Evolutionary conservation across 2,888 invertebrate genomes (phyloP).

Genomic region (Andrena chrysosceles): DNA sequence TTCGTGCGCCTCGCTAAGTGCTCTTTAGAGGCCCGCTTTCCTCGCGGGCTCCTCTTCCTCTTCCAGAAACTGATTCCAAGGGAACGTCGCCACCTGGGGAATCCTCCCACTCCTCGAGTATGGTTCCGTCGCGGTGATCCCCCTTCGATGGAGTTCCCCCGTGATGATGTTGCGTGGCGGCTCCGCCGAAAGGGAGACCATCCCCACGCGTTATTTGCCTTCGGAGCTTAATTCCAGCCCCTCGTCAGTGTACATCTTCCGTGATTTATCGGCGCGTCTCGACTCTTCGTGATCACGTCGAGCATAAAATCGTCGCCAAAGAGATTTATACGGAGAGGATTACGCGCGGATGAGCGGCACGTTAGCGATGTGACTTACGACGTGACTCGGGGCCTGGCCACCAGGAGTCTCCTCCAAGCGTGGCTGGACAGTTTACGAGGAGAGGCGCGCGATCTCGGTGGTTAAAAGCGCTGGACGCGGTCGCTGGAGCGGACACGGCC

Average conservation of each 20-base stretch:
- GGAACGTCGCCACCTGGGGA: conserved; percentile 4
- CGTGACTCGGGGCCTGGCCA: no score
- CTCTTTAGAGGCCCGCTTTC: conserved; percentile 36
- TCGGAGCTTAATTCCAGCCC: neutral
- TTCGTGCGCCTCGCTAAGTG: conserved; percentile 32
- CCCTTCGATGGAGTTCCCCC: neutral
- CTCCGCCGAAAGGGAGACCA: no score
- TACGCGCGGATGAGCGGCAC: conserved; percentile 11
- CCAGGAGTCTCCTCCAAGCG: neutral
- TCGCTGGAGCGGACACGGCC: conserved; percentile 18
- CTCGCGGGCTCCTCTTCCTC: neutral
- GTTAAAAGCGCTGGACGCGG: conserved; percentile 23
- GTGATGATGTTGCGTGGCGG: neutral
- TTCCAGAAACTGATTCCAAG: neutral
- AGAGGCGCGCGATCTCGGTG: neutral
- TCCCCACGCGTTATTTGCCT: neutral
- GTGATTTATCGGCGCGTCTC: neutral
- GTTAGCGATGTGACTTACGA: conserved; percentile 6
- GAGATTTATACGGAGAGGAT: conserved; percentile 22
- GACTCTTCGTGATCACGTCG: neutral
- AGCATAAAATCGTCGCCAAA: conserved; percentile 2
- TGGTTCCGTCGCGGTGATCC: neutral
- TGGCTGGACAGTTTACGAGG: neutral
- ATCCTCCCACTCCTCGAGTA: neutral
- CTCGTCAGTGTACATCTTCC: neutral